These are phyloP conservation scores for Calephelis virginiensis DNA, from an alignment of 1,140 invertebrate genomes.

Conservation along the genomic window DNA sequence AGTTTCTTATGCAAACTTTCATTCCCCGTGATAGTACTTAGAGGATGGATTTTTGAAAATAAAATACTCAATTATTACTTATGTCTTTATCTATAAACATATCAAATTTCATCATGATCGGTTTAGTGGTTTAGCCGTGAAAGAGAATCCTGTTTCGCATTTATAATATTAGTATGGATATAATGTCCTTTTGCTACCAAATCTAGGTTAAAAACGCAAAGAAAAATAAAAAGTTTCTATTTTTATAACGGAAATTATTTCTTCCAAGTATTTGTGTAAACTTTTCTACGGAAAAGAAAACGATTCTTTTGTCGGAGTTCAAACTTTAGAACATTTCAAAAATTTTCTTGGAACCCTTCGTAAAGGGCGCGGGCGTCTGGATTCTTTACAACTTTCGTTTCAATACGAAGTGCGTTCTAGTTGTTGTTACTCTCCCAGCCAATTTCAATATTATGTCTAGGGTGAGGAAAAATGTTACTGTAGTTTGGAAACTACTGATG, in stretches of 20 bases:
- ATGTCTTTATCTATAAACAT: no score
- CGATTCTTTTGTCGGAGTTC: conserved; percentile 1
- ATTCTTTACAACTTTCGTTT: conserved; percentile 25
- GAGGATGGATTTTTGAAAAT: no score
- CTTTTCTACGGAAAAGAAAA: neutral
- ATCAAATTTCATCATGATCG: no score
- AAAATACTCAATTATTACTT: no score
- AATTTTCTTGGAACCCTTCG: conserved; percentile 34
- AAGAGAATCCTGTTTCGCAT: no score
- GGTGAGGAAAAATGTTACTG: no score
- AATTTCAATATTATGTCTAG: no score
- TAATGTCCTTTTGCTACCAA: neutral
- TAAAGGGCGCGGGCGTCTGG: conserved; percentile 21
- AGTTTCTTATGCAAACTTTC: no score
- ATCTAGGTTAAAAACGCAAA: neutral
- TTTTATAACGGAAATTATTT: neutral
- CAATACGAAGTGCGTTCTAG: neutral
- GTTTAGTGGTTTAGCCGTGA: no score
- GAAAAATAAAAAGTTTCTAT: neutral
- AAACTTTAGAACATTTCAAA: conserved; percentile 26
- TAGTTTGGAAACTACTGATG: no score
- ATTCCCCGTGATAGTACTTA: no score
- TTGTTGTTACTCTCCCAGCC: neutral
- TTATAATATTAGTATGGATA: no score
- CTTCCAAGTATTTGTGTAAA: conserved; percentile 6